Percentiles rank a stretch among this genome's conserved stretches.
Conservation (phyloP, 2,888 invertebrate genomes). For the Drosophila demipolita region DNA sequence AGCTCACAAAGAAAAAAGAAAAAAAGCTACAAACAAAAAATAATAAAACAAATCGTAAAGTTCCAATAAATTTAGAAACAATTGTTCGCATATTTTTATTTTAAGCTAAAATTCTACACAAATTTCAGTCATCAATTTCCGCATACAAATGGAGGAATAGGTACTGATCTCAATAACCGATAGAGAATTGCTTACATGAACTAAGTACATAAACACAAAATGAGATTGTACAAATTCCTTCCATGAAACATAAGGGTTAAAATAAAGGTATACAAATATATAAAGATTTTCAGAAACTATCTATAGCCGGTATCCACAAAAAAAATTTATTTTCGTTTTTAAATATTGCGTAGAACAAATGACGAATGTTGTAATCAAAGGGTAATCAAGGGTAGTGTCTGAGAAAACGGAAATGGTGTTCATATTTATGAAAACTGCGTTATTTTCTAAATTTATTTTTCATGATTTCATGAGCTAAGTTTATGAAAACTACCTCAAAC, state of each 20-base stretch:
- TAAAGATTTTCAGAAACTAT: not conserved
- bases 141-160: conserved; percentile 48
- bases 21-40: conserved; percentile 63
- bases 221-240: not conserved
- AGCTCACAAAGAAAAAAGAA: conserved; percentile 55
- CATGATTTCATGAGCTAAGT: no score
- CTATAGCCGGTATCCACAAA: not conserved
- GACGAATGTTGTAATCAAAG: not conserved
- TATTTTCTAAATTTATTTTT: not conserved
- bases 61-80: conserved; percentile 70
- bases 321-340: not conserved
- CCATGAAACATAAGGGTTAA: not conserved
- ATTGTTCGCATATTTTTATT: conserved; percentile 71
- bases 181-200: conserved; percentile 1
- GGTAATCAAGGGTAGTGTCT: no score
- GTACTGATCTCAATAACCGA: conserved; percentile 24
- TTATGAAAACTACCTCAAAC: no score
- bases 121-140: conserved; percentile 62
- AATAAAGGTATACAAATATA: not conserved
- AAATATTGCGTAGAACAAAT: not conserved
- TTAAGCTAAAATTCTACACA: conserved; percentile 63
- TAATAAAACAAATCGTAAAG: conserved; percentile 37
- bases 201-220: not conserved
- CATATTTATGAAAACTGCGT: not conserved
- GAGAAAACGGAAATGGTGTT: not conserved